These are phyloP conservation scores for Mythimna impura DNA, from an alignment of 2,888 invertebrate species.

Conservation along the genomic window DNA sequence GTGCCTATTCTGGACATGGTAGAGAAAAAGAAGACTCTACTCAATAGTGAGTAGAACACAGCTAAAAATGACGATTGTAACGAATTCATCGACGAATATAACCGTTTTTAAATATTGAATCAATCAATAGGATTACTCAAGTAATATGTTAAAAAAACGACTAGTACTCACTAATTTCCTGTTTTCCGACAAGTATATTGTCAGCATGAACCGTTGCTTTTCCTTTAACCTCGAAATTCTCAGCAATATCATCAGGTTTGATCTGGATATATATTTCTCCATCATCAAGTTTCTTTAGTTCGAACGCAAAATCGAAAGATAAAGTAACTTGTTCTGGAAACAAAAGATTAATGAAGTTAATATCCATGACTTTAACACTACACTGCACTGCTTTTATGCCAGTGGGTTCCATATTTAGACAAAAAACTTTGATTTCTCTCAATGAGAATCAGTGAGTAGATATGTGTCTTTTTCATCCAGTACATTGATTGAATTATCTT, in stretches of 20 bases:
- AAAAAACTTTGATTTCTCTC: neutral
- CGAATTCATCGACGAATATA: neutral
- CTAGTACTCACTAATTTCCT: conserved; percentile 57
- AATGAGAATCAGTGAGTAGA: neutral
- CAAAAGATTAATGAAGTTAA: neutral
- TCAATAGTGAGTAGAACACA: neutral
- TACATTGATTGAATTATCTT: neutral
- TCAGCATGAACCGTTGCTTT: conserved; percentile 24
- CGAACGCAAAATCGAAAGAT: conserved; percentile 21
- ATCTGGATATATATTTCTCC: conserved; percentile 31
- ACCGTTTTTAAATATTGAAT: neutral
- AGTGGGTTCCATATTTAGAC: neutral
- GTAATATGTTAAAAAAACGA: neutral
- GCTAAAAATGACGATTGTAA: neutral
- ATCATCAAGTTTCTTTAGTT: conserved; percentile 49
- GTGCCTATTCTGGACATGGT: neutral
- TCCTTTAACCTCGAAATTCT: conserved; percentile 28
- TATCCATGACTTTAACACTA: neutral
- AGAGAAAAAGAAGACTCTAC: neutral
- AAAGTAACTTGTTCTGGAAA: conserved; percentile 46
- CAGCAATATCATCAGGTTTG: conserved; percentile 13
- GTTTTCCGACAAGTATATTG: conserved; percentile 44
- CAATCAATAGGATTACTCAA: neutral
- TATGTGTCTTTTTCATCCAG: neutral
- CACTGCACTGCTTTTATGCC: neutral